A percentile compares a stretch with the other conserved stretches of the same genome.
phyloP scores from a whole-genome alignment of 2,888 invertebrate genomes.

The Eumerus sabulonum region DNA sequence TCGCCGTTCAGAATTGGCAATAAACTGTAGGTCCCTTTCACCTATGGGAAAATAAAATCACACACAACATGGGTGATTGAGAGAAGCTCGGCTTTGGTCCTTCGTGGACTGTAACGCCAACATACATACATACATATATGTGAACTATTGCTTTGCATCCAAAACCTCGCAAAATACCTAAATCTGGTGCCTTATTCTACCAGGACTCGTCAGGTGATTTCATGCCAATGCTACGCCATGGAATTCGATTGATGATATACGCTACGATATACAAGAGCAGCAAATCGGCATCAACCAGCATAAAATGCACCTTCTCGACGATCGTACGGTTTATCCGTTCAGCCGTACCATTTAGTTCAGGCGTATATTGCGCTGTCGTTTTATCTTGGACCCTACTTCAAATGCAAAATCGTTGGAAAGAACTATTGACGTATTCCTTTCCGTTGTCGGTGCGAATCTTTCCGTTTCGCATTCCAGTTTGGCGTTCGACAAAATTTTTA shows the following conservation, averaged over 20 bases:
- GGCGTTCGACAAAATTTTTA: slow-evolving; percentile 46
- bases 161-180: slow-evolving; percentile 11
- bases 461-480: slow-evolving; percentile 47
- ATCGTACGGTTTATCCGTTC: slow-evolving; percentile 63
- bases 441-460: slow-evolving; percentile 24
- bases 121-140: slow-evolving; percentile 26
- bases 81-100: no score
- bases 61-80: no score
- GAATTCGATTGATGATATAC: slow-evolving; percentile 56
- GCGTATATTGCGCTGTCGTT: slow-evolving; percentile 20
- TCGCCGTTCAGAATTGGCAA: no score
- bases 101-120: no score
- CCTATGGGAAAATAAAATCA: no score
- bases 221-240: neutral
- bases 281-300: slow-evolving; percentile 63
- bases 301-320: slow-evolving; percentile 59
- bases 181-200: slow-evolving; percentile 18
- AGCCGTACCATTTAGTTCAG: slow-evolving; percentile 48
- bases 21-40: no score
- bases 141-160: slow-evolving; percentile 44
- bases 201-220: slow-evolving; percentile 19
- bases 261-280: slow-evolving; percentile 69
- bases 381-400: slow-evolving; percentile 9
- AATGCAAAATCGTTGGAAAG: neutral
- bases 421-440: slow-evolving; percentile 19